A percentile compares a stretch with the other conserved stretches of the same genome.
These are phyloP conservation scores for Drosophila borealis DNA, from an alignment of 2,888 invertebrate species.

Conservation along the genomic window DNA sequence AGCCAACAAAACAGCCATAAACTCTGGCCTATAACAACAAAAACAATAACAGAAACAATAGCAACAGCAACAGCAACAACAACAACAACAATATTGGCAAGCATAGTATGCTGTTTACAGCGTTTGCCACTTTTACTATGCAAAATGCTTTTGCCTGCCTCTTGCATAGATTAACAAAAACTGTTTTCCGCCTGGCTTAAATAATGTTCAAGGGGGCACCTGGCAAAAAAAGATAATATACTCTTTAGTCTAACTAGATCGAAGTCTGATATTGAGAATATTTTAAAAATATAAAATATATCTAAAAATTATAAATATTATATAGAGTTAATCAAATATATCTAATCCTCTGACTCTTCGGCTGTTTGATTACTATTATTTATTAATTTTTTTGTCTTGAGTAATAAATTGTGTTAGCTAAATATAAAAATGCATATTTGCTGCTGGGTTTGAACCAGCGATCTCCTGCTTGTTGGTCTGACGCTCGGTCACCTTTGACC, in stretches of 20 bases:
- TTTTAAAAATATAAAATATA: neutral
- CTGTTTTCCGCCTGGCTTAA: constrained; percentile 26
- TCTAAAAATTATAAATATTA: neutral
- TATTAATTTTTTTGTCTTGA: too few species aligned
- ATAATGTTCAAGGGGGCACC: constrained; percentile 10
- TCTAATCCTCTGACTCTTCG: too few species aligned
- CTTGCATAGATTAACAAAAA: constrained; percentile 73
- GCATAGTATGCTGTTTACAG: constrained; percentile 21
- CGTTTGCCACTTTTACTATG: constrained; percentile 67
- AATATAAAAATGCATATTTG: too few species aligned
- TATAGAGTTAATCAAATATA: too few species aligned
- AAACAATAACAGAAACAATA: constrained; percentile 16
- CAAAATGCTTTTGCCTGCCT: constrained; percentile 69
- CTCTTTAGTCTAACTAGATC: neutral
- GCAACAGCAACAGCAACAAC: constrained; percentile 17
- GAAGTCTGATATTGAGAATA: neutral
- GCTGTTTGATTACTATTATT: too few species aligned
- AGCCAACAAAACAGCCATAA: constrained; percentile 49
- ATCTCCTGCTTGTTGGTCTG: too few species aligned
- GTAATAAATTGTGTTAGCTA: too few species aligned
- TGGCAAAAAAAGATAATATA: neutral
- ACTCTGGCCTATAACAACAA: constrained; percentile 43
- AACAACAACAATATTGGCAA: constrained; percentile 29
- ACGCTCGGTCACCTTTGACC: too few species aligned
- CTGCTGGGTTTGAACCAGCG: too few species aligned